Base-by-base conservation (phyloP, 2,113 vertebrate genomes). In the Porphyrio hochstetteri region DNA sequence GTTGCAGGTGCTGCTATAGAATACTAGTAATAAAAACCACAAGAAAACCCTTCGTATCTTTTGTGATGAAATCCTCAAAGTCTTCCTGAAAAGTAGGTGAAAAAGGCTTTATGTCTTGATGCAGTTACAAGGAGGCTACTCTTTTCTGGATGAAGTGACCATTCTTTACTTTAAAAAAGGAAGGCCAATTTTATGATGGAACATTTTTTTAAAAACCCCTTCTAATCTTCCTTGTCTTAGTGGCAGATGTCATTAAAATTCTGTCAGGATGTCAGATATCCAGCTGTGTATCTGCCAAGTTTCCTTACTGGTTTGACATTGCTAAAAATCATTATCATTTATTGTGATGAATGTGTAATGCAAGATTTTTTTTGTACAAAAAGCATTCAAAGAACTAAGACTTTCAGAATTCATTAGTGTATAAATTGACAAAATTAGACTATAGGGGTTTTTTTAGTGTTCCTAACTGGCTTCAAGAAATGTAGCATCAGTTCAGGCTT, bases 1-100 rank as follows among this genome's bases (percentile, higher is more conserved):
- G 57, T 27, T 82, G 14, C 35, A 56, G 23, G 27, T 50, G n/a
- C 16, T 72, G 36, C 27, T 67, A 19, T 16, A 67, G 27, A 67
- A 42, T 38, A 67, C 65, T 13, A 38, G 6, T 25, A 55, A 61
- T 27, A 59, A 57, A 84, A 76, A 6, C 0, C 29, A n/a, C 57
- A 76, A 55, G 36, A 14, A 76, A 56, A 61, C 38, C 25, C n/a
- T 86, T 75, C 65, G 50, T 15, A 33, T 82, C 50, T 90, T 88
- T 79, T 98, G 97, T 90, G 35, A 97, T 92, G 98, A 98, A 90
- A 74, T 42, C 20, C 53, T 94, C 61, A 95, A 98, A 96, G 97
- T 67, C 63, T 96, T 97, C 5, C 74, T 94, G 28, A 68, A 97
- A 95, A 53, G 96, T 97, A 72, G 90, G 97, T 42, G 97, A 98